Evolutionary conservation across 2,797 vertebrate genomes (phyloP), one percentile per base, ranked within the genome.

Genomic region (Pangasius macronema): DNA sequence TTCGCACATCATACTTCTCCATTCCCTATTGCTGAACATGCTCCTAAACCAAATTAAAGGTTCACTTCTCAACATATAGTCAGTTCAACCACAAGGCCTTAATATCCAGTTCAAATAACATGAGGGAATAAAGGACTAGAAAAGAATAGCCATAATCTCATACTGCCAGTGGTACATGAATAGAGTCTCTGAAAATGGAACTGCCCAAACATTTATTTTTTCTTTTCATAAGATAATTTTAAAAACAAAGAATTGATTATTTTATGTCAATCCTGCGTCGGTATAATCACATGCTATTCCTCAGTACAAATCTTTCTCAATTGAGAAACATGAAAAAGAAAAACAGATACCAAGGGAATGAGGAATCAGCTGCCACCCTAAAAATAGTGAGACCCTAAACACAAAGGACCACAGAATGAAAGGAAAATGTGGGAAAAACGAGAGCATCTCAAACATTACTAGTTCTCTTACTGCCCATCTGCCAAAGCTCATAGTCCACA

Each of bases 401-500:
- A 84, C 80, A 55, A 88, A 85, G 46, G 24, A 80, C 55, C 22
- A 83, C 68, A 46, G 70, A 49, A 70, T 27, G 33, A 65, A 70
- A 83, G n/a, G 20, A n/a, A 79, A 67, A 49, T 33, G 76, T 61
- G 24, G 83, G 61, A 49, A 80, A 80, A 49, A 75, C 53, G 68
- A 57, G 33, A 67, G 84, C 80, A 65, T 53, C 67, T 83, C 61
- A 65, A 89, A 90, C 82, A 82, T 85, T 86, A n/a, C 49, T 84
- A 49, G 30, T 57, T 75, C 65, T 75, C 61, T 83, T 51, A 89
- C 91, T 82, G 79, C 49, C 88, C 94, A 87, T 90, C 94, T 92
- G 95, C 95, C 95, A 94, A 91, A 93, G 92, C 92, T 91, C 89
- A 91, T 91, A 89, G 95, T 96, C 95, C 93, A 77, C 95, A 96